Percentiles rank a stretch among this genome's conserved stretches.
These are phyloP conservation scores for Ramphastos sulfuratus DNA, from an alignment of 2,113 vertebrate genomes.

Conservation along the genomic window DNA sequence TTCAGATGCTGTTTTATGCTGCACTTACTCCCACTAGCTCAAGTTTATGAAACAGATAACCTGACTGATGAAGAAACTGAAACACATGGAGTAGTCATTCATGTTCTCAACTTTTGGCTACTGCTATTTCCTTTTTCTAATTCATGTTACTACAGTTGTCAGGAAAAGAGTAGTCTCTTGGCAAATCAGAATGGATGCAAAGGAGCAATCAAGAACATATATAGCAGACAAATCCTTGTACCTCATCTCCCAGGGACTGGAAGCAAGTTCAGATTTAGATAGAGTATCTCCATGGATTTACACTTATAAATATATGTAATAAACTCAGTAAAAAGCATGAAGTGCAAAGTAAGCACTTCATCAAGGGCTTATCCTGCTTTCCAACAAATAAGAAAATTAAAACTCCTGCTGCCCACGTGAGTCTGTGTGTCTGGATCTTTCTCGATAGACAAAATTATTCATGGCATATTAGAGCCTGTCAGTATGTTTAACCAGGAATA, in stretches of 20 bases:
- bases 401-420: conserved; percentile 19
- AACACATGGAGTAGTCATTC: conserved; percentile 45
- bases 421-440: not conserved
- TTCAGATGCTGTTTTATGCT: conserved; percentile 47
- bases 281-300: conserved; percentile 36
- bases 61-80: conserved; percentile 4
- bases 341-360: conserved; percentile 43
- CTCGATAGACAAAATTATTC: conserved; percentile 25
- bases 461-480: conserved; percentile 19
- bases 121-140: conserved; percentile 33
- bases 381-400: conserved; percentile 53
- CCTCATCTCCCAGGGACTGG: not conserved
- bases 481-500: not conserved
- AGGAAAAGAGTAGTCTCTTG: conserved; percentile 12
- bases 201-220: not conserved
- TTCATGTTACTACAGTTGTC: conserved; percentile 38
- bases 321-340: conserved; percentile 14
- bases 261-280: not conserved
- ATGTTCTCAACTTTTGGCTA: conserved; percentile 15
- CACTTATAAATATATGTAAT: conserved; percentile 5
- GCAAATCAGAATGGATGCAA: conserved; percentile 34
- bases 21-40: not conserved
- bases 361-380: conserved; percentile 46
- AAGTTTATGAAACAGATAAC: conserved; percentile 63
- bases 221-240: conserved; percentile 2